These are phyloP conservation scores for Allobates femoralis DNA, from an alignment of 2,797 vertebrate species.

Conservation along the genomic window DNA sequence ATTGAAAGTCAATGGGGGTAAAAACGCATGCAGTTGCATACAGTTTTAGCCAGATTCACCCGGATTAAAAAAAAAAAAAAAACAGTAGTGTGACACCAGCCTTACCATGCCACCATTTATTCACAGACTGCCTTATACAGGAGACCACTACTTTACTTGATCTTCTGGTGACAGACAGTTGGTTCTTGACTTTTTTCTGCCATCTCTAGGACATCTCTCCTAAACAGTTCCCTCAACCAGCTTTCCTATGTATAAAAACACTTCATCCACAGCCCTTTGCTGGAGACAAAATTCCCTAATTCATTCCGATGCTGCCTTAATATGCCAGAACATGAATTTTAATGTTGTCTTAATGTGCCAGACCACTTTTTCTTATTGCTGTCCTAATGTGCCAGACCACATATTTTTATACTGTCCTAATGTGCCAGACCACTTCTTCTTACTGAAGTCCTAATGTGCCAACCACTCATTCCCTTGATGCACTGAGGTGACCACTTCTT, in stretches of 20 bases:
- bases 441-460: neutral
- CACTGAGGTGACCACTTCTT: neutral
- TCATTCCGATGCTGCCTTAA: neutral
- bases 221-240: neutral
- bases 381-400: neutral
- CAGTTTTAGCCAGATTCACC: no score
- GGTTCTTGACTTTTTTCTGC: neutral
- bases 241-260: neutral
- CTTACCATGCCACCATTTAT: no score
- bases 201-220: neutral
- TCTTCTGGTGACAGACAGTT: neutral
- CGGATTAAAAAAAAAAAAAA: no score
- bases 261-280: neutral
- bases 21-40: no score
- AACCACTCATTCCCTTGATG: neutral
- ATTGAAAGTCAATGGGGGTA: no score
- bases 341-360: neutral
- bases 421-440: neutral
- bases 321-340: neutral
- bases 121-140: neutral
- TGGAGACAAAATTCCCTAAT: no score
- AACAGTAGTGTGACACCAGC: no score
- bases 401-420: neutral
- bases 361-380: neutral
- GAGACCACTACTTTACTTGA: neutral